Evolutionary conservation across 2,797 vertebrate genomes (phyloP), one percentile per base, ranked within the genome.

Genomic region (Pitangus sulphuratus): DNA sequence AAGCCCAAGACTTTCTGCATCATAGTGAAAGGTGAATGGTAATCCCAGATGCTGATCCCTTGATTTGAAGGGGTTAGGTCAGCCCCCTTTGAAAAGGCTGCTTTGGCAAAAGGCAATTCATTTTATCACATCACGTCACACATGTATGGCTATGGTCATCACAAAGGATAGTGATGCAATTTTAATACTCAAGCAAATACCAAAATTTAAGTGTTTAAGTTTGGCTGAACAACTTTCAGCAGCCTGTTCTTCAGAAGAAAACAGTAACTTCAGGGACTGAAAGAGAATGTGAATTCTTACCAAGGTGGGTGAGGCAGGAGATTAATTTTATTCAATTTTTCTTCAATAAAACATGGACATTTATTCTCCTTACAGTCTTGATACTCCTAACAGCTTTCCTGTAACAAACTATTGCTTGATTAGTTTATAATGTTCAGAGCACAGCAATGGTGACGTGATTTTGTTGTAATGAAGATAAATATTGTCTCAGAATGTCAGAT

Each of bases 391-490:
- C 21, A 89, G 48, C 22, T 95, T 91, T 95, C 40, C 53, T 61
- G 21, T 87, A 79, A 25, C n/a, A 90, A 91, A 50, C 33, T 68
- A 71, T 84, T 90, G 89, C 71, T 95, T 84, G 61, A 72, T 86
- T 54, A 88, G 54, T 82, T 94, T 84, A 62, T 62, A 89, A 58
- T 3, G 4, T 80, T 94, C 71, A 74, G 53, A 84, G 68, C 40
- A 64, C 30, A 95, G 35, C 37, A 74, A 71, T 28, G 50, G 48
- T 70, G 78, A 86, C 60, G 89, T 93, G 71, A 62, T 81, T 92
- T 70, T 87, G 26, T 64, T 72, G 48, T 90, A 92, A 90, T 81
- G 48, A 94, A 85, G 78, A 92, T 11, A 77, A 93, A 79, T 80
- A 87, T 37, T 44, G 19, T 54, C 85, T 39, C 58, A 83, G 70